These are phyloP conservation scores for Lophochroa leadbeateri DNA, from an alignment of 2,113 vertebrate genomes.

Conservation along the genomic window DNA sequence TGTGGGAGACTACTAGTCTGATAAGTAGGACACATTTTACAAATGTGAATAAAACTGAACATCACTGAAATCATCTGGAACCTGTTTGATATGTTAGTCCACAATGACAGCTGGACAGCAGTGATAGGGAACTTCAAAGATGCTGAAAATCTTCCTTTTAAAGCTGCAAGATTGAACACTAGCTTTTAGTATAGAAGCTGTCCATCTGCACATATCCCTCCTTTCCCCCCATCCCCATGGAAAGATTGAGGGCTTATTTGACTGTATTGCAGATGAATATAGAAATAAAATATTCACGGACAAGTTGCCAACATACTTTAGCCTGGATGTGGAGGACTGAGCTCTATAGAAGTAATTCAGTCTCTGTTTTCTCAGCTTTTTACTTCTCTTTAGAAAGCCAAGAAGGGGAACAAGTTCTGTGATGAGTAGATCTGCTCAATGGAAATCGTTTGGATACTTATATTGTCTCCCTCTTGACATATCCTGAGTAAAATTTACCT, in stretches of 20 bases:
- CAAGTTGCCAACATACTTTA: not conserved
- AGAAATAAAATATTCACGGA: not conserved
- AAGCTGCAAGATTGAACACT: not conserved
- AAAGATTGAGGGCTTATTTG: not conserved
- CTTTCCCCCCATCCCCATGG: no score
- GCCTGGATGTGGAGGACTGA: not conserved
- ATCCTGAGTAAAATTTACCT: not conserved
- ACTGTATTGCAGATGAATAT: not conserved
- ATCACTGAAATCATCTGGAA: constrained; percentile 6
- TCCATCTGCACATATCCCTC: not conserved
- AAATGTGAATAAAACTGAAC: constrained; percentile 12
- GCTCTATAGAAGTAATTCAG: not conserved
- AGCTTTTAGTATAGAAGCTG: not conserved
- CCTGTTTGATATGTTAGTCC: not conserved
- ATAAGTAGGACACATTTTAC: not conserved
- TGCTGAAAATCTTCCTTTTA: constrained; percentile 15
- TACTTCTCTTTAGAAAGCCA: not conserved
- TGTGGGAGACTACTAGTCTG: not conserved
- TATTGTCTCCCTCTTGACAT: not conserved
- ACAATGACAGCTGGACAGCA: not conserved
- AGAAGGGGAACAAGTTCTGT: not conserved
- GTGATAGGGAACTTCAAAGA: not conserved
- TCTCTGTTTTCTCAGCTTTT: not conserved
- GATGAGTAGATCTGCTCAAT: not conserved
- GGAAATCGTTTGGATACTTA: not conserved